These are phyloP conservation scores for Drosophila dunni DNA, from an alignment of 1,140 invertebrate genomes.

Conservation along the genomic window DNA sequence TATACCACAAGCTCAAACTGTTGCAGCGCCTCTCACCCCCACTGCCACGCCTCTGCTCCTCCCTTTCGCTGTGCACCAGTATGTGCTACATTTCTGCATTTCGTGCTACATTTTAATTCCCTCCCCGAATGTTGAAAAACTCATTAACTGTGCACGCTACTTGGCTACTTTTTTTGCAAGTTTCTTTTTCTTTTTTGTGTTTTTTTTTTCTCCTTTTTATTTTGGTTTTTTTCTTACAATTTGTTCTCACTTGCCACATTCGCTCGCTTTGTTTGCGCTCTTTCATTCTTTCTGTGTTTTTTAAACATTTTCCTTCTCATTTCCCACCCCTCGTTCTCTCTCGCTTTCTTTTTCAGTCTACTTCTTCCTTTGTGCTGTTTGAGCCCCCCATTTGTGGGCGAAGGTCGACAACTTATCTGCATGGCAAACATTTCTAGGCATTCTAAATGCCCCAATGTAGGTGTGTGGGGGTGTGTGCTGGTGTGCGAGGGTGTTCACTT, in stretches of 20 bases:
- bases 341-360: not conserved
- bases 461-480: slow-evolving; percentile 12
- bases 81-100: slow-evolving; percentile 77
- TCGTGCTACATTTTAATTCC: slow-evolving; percentile 81
- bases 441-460: slow-evolving; percentile 34
- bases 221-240: slow-evolving; percentile 48
- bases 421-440: slow-evolving; percentile 58
- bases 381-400: slow-evolving; percentile 62
- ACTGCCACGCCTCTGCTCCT: too few relatives aligned
- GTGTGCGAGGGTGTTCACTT: not conserved
- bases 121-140: slow-evolving; percentile 64
- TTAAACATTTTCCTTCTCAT: not conserved
- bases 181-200: slow-evolving; percentile 14
- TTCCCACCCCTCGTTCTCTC: not conserved
- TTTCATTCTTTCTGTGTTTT: slow-evolving; percentile 30
- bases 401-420: slow-evolving; percentile 80
- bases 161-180: slow-evolving; percentile 67
- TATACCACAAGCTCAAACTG: slow-evolving; percentile 3
- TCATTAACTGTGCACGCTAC: slow-evolving; percentile 82
- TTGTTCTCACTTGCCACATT: slow-evolving; percentile 53
- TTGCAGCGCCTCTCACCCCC: slow-evolving; percentile 5
- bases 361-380: slow-evolving; percentile 17
- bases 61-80: not conserved
- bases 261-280: slow-evolving; percentile 48
- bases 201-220: slow-evolving; percentile 36